Evolutionary conservation across 2,113 vertebrate genomes (phyloP), one percentile per base, ranked within the genome.

Genomic region (Oplegnathus fasciatus): DNA sequence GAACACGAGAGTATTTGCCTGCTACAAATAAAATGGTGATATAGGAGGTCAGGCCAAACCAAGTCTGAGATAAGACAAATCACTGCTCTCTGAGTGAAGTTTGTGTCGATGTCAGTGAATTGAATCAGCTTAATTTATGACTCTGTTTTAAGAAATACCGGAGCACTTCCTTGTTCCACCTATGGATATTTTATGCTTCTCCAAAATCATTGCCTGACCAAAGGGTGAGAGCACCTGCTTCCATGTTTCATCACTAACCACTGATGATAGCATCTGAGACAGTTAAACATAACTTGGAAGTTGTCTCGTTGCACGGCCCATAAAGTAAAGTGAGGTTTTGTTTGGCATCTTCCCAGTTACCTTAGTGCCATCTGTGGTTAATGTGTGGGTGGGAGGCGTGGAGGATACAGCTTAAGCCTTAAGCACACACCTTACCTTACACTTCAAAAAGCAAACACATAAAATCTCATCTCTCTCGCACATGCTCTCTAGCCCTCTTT

Each of bases 221-320:
- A 78, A 86, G 80, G 60, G 22, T 48, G 40, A 82, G n/a, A 70
- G 46, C 61, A 71, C 72, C 62, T 57, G 50, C 67, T 54, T 72
- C 32, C 52, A 32, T 80, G 28, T 73, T 76, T 80, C 83, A 37
- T 70, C 48, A 57, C 46, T 55, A 73, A 79, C 68, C 28, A 60
- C 80, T 60, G 70, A 71, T 72, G 66, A 83, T 82, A 73, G 67
- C 40, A 8, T 64, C 68, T n/a, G 30, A 64, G 50, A 64, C 44
- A 37, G 86, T 90, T 89, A 91, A 93, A 89, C 64, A 88, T 93
- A 88, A 85, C 69, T 70, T 60, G 15, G 60, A 61, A 73, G 78
- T 40, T 57, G 62, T 75, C 60, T 77, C 32, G 7, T 20, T 67
- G 74, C 74, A 15, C 9, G 3, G 50, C 32, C 66, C 70, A 28